Conservation (phyloP, 2,888 invertebrate species). For the Digitonthophagus gazella region DNA sequence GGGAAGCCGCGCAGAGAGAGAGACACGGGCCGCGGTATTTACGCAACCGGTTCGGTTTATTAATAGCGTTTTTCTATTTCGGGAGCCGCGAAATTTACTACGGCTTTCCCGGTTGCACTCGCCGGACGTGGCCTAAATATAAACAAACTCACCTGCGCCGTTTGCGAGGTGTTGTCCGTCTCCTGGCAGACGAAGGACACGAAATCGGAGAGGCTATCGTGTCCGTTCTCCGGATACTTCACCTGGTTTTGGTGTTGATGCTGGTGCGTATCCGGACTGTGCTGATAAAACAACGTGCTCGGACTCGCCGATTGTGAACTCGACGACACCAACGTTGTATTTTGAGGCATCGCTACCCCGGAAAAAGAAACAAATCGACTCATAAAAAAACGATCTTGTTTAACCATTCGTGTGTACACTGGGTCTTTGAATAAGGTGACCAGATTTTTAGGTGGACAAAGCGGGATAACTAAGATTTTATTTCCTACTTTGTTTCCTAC, state of each 20-base stretch:
- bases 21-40: background rate
- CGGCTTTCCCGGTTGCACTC: background rate
- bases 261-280: constrained; percentile 58
- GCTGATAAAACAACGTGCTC: constrained; percentile 56
- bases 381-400: too few species aligned
- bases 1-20: background rate
- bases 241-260: constrained; percentile 53
- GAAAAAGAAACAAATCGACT: background rate
- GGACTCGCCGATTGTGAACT: constrained; percentile 57
- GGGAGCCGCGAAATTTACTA: background rate
- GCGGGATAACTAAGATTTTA: too few species aligned
- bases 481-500: too few species aligned
- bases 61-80: background rate
- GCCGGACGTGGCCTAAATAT: background rate
- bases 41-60: background rate
- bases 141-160: constrained; percentile 62
- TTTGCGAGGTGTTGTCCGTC: constrained; percentile 74
- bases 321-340: constrained; percentile 54
- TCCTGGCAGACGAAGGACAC: constrained; percentile 97
- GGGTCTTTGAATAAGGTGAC: too few species aligned
- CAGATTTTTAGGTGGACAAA: too few species aligned
- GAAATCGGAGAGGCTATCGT: constrained; percentile 92
- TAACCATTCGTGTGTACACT: too few species aligned
- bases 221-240: constrained; percentile 81
- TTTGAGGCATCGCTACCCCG: constrained; percentile 52